Base-by-base conservation (phyloP, 2,888 invertebrate genomes). In the Chalcis sispes region DNA sequence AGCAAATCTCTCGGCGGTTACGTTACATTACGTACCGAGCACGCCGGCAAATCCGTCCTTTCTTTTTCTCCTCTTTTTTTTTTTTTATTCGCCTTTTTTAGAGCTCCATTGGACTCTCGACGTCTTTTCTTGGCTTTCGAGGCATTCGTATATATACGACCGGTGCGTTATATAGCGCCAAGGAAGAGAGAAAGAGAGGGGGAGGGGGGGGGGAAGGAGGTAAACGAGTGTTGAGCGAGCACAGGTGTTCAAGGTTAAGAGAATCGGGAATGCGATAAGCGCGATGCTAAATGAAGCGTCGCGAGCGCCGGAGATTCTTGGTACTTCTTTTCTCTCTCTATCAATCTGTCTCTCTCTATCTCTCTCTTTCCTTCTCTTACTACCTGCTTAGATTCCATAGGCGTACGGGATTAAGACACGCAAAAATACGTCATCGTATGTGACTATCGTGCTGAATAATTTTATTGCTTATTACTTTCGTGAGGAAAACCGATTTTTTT, bases 371-470 rank as follows among this genome's bases (percentile, higher is more conserved):
- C 3, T 4, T 18, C 32, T 23, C 23, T n/a, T 13, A 15, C 13
- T 4, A 15, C 13, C 18, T 15, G 42, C 72, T 59, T 67, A 67
- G 59, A 67, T 58, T 20, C 59, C 27, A 29, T 29, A 18, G 36
- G 18, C 10, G 72, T 46, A 32, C 36, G 25, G 32, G 58, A 65
- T 48, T 58, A 29, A 65, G 48, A 36, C 48, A 58, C 40, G 69
- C 58, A 59, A 75, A 75, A 75, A 59, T 71, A 65, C 75, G 65
- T 71, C 70, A 75, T 65, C 65, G 36, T 32, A 58, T 64, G 65
- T 67, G 75, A 65, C 46, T 75, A 15, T 23, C 65, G n/a, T 48
- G 29, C 70, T 52, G 65, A 71, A 46, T 59, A 42, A 61, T 2
- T 58, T 58, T 62, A 36, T 50, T 1, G 58, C 27, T 1, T 1